A percentile compares a stretch with the other conserved stretches of the same genome.
Conservation (phyloP, 2,113 vertebrate genomes). For the Rostratula benghalensis region DNA sequence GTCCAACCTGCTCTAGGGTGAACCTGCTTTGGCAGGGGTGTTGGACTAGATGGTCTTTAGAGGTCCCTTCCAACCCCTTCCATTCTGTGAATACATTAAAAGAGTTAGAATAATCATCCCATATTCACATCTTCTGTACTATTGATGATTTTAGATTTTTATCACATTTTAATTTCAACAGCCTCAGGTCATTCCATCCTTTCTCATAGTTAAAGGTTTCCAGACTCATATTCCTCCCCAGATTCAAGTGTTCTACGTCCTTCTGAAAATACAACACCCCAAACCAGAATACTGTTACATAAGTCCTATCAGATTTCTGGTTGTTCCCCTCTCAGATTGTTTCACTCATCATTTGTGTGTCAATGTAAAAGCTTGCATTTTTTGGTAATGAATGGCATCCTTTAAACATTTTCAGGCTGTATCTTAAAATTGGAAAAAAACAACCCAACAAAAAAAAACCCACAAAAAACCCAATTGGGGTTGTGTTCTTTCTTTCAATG, state of each 20-base stretch:
- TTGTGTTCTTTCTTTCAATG: not conserved
- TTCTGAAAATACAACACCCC: not conserved
- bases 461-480: not conserved
- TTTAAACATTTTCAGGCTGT: not conserved
- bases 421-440: not conserved
- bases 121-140: not conserved
- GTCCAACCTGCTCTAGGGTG: not conserved
- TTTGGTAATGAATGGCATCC: not conserved
- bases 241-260: not conserved
- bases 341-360: not conserved
- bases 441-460: not conserved
- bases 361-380: not conserved
- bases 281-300: not conserved
- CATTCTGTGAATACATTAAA: not conserved
- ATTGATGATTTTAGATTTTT: not conserved
- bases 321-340: not conserved
- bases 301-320: not conserved
- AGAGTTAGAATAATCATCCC: not conserved
- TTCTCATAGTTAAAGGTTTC: not conserved
- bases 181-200: not conserved
- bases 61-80: not conserved
- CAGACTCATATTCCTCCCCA: not conserved
- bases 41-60: not conserved
- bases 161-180: not conserved
- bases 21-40: not conserved